Evolutionary conservation across 2,797 vertebrate species (phyloP).

Genomic region (Lateolabrax maculatus): DNA sequence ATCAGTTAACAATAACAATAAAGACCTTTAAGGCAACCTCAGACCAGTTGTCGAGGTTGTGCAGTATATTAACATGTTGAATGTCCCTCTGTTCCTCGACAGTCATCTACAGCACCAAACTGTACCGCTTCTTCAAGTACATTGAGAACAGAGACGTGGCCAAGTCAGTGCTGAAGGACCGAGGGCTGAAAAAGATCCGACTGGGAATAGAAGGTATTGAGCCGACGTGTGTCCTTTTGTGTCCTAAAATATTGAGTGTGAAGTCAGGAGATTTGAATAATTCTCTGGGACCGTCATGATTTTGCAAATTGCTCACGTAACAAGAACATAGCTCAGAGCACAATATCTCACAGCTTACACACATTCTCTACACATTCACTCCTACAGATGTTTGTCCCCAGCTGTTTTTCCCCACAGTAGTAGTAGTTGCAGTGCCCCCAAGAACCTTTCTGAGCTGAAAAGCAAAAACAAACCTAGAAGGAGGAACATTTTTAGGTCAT

Average conservation of each 20-base stretch:
- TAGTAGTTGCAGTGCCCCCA: not conserved
- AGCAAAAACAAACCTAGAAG: not conserved
- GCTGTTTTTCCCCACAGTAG: not conserved
- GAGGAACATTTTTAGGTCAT: not conserved
- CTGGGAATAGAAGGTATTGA: slow-evolving; percentile 96
- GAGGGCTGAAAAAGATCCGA: slow-evolving; percentile 98
- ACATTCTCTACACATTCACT: not conserved
- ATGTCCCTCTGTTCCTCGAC: slow-evolving; percentile 43
- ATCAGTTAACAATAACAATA: not conserved
- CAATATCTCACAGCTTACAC: not conserved
- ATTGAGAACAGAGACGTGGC: slow-evolving; percentile 98
- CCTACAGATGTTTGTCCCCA: not conserved
- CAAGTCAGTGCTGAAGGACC: slow-evolving; percentile 96
- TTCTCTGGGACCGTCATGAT: not conserved
- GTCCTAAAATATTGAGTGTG: not conserved
- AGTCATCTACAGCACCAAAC: slow-evolving; percentile 99
- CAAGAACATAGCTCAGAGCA: not conserved
- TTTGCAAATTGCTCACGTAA: not conserved
- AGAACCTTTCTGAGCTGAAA: not conserved
- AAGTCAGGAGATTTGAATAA: not conserved
- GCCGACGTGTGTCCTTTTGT: not conserved
- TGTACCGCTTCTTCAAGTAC: slow-evolving; percentile 99
- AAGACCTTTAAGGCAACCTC: not conserved
- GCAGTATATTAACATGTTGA: not conserved
- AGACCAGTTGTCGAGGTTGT: not conserved